A percentile compares a stretch with the other conserved stretches of the same genome.
Evolutionary conservation across 2,113 vertebrate genomes (phyloP).

Genomic region (Sinocyclocheilus maitianheensis): DNA sequence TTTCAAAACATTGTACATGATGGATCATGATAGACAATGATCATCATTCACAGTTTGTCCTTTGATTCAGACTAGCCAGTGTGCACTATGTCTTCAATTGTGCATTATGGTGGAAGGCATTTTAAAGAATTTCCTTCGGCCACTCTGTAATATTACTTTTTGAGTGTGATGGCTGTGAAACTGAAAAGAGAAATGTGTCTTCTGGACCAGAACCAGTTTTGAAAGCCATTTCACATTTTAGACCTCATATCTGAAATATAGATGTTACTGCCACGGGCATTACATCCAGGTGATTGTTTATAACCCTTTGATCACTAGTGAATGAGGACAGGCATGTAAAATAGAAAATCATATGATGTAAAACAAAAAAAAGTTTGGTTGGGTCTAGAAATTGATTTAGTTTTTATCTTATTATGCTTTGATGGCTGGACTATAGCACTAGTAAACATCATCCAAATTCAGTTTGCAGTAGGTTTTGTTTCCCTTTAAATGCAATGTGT

Average conservation of each 20-base stretch:
- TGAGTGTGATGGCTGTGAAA: not conserved
- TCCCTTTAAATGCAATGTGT: not conserved
- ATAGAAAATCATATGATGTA: not conserved
- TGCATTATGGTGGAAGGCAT: not conserved
- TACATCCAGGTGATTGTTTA: constrained; percentile 45
- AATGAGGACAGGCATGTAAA: no score
- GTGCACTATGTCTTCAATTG: not conserved
- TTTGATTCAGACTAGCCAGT: not conserved
- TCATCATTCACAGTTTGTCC: not conserved
- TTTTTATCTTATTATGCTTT: not conserved
- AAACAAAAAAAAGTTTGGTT: not conserved
- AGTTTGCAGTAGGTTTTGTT: not conserved
- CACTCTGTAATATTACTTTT: constrained; percentile 17
- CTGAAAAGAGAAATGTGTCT: constrained; percentile 51
- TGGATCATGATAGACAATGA: no score
- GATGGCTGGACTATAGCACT: not conserved
- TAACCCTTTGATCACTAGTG: constrained; percentile 45
- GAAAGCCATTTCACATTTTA: constrained; percentile 57
- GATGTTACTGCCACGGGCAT: constrained; percentile 51
- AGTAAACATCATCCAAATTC: not conserved
- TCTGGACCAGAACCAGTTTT: constrained; percentile 57
- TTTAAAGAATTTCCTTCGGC: constrained; percentile 54
- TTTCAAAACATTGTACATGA: not conserved
- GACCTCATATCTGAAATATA: constrained; percentile 66
- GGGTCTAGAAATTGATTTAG: not conserved